Conservation (phyloP, 2,888 invertebrate species). For the Hesperia comma region DNA sequence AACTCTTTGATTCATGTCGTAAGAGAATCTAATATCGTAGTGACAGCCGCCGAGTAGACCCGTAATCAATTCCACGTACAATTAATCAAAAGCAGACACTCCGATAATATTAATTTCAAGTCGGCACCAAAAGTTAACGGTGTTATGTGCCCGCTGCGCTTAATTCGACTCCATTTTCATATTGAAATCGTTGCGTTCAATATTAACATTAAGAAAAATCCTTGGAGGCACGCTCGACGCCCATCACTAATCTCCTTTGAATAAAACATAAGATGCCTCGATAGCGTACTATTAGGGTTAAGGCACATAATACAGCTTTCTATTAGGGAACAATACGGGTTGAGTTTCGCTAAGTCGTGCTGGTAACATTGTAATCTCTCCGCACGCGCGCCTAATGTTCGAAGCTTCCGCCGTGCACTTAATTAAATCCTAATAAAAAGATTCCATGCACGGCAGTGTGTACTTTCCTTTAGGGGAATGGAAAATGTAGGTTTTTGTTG, state of each 20-base stretch:
- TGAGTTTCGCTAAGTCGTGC: slow-evolving; percentile 38
- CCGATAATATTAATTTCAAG: slow-evolving; percentile 57
- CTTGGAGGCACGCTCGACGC: slow-evolving; percentile 60
- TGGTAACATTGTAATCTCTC: slow-evolving; percentile 54
- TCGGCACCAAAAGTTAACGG: slow-evolving; percentile 41
- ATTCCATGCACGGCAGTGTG: slow-evolving; percentile 38
- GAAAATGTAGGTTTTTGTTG: slow-evolving; percentile 43
- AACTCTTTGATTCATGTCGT: slow-evolving; percentile 16
- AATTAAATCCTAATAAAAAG: slow-evolving; percentile 78
- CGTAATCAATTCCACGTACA: slow-evolving; percentile 56
- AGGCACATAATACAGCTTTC: slow-evolving; percentile 74
- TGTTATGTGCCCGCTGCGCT: slow-evolving; percentile 48
- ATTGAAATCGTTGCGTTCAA: slow-evolving; percentile 58
- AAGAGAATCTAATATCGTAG: slow-evolving; percentile 35
- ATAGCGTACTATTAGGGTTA: slow-evolving; percentile 78
- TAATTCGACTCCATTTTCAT: slow-evolving; percentile 47
- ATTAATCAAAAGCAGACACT: slow-evolving; percentile 62
- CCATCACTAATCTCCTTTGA: slow-evolving; percentile 74
- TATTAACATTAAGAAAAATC: slow-evolving; percentile 70
- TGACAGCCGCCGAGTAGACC: slow-evolving; percentile 48
- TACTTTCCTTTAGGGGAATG: slow-evolving; percentile 50
- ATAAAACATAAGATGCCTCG: slow-evolving; percentile 80
- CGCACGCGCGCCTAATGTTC: slow-evolving; percentile 62
- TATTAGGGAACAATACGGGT: slow-evolving; percentile 66
- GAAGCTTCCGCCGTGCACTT: slow-evolving; percentile 60